A percentile compares a stretch with the other conserved stretches of the same genome.
These are phyloP conservation scores for Passer domesticus DNA, from an alignment of 2,113 vertebrate species.

Conservation along the genomic window DNA sequence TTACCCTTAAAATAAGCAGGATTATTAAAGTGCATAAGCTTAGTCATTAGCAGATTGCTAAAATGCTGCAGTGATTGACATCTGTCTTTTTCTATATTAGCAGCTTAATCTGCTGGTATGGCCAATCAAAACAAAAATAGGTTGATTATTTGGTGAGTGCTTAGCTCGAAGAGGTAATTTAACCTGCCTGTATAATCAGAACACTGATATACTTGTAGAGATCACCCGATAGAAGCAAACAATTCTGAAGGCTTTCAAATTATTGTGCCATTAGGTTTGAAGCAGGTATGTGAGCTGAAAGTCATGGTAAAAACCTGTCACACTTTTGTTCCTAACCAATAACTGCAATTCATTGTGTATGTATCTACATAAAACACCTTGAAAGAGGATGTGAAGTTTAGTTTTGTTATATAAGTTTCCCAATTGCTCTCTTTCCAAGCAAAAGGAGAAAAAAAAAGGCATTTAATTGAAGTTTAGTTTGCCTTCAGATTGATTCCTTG, in stretches of 20 bases:
- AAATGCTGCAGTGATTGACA: slow-evolving; percentile 33
- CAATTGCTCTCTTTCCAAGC: not conserved
- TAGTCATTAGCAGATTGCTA: slow-evolving; percentile 43
- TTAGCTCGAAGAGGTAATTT: slow-evolving; percentile 13
- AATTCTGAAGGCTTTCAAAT: not conserved
- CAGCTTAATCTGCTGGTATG: not conserved
- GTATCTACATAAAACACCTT: slow-evolving; percentile 13
- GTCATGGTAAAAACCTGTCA: not conserved
- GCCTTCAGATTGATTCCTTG: slow-evolving; percentile 8
- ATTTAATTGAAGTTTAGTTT: slow-evolving; percentile 11
- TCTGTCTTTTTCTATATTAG: slow-evolving; percentile 36
- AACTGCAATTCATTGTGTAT: not conserved
- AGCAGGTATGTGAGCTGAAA: not conserved
- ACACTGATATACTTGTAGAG: not conserved
- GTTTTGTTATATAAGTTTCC: not conserved
- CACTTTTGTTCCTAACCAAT: not conserved
- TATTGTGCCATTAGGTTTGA: not conserved
- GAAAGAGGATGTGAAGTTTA: not conserved
- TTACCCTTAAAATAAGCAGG: slow-evolving; percentile 41
- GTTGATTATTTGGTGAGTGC: slow-evolving; percentile 35
- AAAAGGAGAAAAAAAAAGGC: not conserved
- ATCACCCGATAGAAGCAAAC: not conserved
- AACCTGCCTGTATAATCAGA: slow-evolving; percentile 1
- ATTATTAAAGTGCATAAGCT: slow-evolving; percentile 41
- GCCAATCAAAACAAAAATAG: slow-evolving; percentile 41